Conservation (phyloP, 2,888 invertebrate species). For the Rhagium mordax region DNA sequence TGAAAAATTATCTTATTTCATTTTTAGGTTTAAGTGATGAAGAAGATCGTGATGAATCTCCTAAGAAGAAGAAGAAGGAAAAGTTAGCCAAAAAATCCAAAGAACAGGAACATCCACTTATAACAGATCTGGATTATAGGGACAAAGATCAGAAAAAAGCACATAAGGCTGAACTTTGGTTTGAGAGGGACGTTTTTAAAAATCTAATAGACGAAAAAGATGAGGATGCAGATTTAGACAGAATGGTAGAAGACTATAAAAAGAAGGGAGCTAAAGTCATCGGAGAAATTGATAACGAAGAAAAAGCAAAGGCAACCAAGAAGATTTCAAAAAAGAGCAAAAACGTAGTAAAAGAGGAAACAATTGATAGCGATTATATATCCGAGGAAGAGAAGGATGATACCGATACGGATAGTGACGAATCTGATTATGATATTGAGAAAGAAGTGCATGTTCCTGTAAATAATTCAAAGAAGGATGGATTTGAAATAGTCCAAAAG, state of each 20-base stretch:
- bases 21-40: slow-evolving; percentile 78
- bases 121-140: slow-evolving; percentile 85
- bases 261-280: slow-evolving; percentile 77
- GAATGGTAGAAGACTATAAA: slow-evolving; percentile 80
- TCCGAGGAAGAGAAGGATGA: slow-evolving; percentile 60
- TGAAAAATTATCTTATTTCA: no score
- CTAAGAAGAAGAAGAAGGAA: slow-evolving; percentile 66
- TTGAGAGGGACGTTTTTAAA: slow-evolving; percentile 88
- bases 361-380: slow-evolving; percentile 61
- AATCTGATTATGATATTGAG: slow-evolving; percentile 72
- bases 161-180: slow-evolving; percentile 89
- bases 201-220: slow-evolving; percentile 87
- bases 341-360: slow-evolving; percentile 43
- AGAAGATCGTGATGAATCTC: slow-evolving; percentile 58
- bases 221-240: slow-evolving; percentile 90
- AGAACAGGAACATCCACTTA: slow-evolving; percentile 76
- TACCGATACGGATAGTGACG: slow-evolving; percentile 56
- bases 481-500: slow-evolving; percentile 80
- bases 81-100: slow-evolving; percentile 53
- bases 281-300: slow-evolving; percentile 70
- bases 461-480: slow-evolving; percentile 72
- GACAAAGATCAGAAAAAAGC: slow-evolving; percentile 82
- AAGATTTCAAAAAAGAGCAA: slow-evolving; percentile 45
- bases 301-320: slow-evolving; percentile 44
- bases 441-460: slow-evolving; percentile 59